These are phyloP conservation scores for Melinaea marsaeus DNA, from an alignment of 2,888 invertebrate species.

Conservation along the genomic window DNA sequence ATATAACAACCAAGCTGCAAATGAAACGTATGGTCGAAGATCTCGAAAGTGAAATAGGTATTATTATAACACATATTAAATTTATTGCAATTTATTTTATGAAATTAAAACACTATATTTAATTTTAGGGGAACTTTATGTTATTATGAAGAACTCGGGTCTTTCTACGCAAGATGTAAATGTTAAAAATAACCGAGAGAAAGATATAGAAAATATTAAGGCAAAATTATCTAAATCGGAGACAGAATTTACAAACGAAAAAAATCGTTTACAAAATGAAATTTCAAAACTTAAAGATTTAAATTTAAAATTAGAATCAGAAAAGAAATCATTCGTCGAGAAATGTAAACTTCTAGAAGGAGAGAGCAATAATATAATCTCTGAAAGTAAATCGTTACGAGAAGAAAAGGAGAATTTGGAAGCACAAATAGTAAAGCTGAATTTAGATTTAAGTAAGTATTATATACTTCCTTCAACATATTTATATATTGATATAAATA, in stretches of 20 bases:
- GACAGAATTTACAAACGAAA: slow-evolving; percentile 74
- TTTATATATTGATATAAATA: no score
- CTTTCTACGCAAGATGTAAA: slow-evolving; percentile 71
- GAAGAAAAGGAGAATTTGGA: slow-evolving; percentile 81
- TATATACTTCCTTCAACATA: neutral
- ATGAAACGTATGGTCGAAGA: slow-evolving; percentile 91
- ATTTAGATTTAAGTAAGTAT: slow-evolving; percentile 78
- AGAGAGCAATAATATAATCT: slow-evolving; percentile 58
- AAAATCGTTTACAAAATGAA: slow-evolving; percentile 69
- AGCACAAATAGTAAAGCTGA: slow-evolving; percentile 77
- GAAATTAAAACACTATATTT: slow-evolving; percentile 3
- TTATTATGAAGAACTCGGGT: slow-evolving; percentile 80
- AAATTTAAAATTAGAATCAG: slow-evolving; percentile 65
- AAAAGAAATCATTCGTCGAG: slow-evolving; percentile 57
- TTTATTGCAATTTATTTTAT: neutral
- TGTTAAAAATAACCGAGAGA: slow-evolving; percentile 66
- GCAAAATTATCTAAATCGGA: slow-evolving; percentile 70
- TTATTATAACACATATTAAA: slow-evolving; percentile 19
- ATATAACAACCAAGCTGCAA: slow-evolving; percentile 83
- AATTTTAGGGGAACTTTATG: slow-evolving; percentile 76
- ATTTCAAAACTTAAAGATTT: slow-evolving; percentile 74
- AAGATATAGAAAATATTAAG: slow-evolving; percentile 75
- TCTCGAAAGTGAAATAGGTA: slow-evolving; percentile 90
- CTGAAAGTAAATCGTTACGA: slow-evolving; percentile 76
- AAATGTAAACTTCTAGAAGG: slow-evolving; percentile 60